Conservation (phyloP, 37 sponge, comb jelly and placozoan genomes). For the Eunapius fragilis region DNA sequence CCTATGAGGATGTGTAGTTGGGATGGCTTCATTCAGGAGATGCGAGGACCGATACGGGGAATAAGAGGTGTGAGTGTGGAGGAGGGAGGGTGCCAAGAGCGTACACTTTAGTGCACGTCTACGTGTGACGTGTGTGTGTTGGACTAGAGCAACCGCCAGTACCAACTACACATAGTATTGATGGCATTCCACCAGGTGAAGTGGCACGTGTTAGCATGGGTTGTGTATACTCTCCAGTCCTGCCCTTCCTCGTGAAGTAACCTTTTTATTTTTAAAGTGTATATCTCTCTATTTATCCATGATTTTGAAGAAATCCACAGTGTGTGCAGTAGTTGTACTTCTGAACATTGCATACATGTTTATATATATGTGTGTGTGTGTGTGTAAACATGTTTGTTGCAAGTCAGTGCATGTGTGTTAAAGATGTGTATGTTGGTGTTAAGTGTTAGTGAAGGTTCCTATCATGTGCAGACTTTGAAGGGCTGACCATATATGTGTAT, state of each 20-base stretch:
- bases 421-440: too few species aligned
- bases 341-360: background rate
- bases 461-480: background rate
- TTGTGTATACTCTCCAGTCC: background rate
- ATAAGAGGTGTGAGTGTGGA: background rate
- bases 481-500: too few species aligned
- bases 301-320: background rate
- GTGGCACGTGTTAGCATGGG: background rate
- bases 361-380: background rate
- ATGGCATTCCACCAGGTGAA: background rate
- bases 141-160: background rate
- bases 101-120: background rate
- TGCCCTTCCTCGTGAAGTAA: too few species aligned
- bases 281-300: background rate
- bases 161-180: background rate
- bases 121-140: background rate
- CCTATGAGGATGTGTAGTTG: too few species aligned
- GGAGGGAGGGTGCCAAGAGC: background rate
- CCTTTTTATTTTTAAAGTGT: too few species aligned
- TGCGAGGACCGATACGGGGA: background rate
- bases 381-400: background rate
- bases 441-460: too few species aligned
- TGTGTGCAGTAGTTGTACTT: background rate
- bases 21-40: background rate
- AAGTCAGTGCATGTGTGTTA: too few species aligned